Evolutionary conservation across 2,113 vertebrate species (phyloP).

Genomic region (Saccopteryx bilineata): DNA sequence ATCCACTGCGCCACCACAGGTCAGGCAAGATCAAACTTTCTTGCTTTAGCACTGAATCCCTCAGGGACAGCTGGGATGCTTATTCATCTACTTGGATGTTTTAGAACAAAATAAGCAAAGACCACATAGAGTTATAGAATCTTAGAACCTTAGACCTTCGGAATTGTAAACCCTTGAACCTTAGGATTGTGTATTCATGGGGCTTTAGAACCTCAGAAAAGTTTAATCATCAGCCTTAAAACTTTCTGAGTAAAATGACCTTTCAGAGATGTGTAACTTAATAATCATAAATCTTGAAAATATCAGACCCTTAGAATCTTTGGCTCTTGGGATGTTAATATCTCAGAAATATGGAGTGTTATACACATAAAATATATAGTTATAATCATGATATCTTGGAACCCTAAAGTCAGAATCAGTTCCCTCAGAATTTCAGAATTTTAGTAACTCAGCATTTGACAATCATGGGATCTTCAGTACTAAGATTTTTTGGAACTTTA

Average conservation of each 20-base stretch:
- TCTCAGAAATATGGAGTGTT: not conserved
- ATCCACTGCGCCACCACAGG: too few relatives aligned
- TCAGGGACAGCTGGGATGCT: not conserved
- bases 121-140: not conserved
- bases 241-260: not conserved
- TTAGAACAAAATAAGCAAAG: not conserved
- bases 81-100: not conserved
- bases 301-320: not conserved
- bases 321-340: not conserved
- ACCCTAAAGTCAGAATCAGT: not conserved
- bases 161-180: not conserved
- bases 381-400: slow-evolving; percentile 29
- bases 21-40: not conserved
- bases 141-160: not conserved
- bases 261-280: not conserved
- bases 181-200: not conserved
- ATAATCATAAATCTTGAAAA: not conserved
- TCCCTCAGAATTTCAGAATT: slow-evolving; percentile 46
- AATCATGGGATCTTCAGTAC: not conserved
- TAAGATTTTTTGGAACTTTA: slow-evolving; percentile 35
- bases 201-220: not conserved
- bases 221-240: not conserved
- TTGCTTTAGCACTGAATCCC: not conserved
- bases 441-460: not conserved
- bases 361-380: not conserved